Conservation (phyloP, 2,888 invertebrate genomes). For the Cepaea hortensis region DNA sequence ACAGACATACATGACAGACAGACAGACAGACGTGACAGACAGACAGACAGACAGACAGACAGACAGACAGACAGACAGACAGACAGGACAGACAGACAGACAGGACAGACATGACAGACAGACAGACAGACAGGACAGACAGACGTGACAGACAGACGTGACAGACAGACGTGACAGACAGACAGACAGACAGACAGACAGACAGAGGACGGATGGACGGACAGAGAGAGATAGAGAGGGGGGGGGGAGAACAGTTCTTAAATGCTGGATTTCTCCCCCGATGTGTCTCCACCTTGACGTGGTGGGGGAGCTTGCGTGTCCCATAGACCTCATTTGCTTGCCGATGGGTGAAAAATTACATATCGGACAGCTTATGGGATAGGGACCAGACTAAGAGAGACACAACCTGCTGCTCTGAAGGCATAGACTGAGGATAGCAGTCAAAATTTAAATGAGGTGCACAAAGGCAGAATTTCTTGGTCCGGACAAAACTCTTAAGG, state of each 20-base stretch:
- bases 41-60: conserved; percentile 32
- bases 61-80: neutral
- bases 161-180: neutral
- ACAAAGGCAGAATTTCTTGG: no score
- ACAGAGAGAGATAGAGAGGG: neutral
- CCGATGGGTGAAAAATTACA: no score
- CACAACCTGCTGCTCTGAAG: no score
- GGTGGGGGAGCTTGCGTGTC: no score
- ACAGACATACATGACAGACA: neutral
- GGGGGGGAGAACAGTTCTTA: neutral
- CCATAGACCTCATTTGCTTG: no score
- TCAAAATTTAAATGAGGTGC: no score
- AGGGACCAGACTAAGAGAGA: no score
- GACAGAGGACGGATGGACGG: neutral
- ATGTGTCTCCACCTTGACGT: no score
- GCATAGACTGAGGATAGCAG: no score
- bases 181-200: neutral
- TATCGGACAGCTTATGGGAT: no score
- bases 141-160: neutral
- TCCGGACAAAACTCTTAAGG: no score
- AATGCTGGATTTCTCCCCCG: no score
- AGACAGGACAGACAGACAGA: neutral
- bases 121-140: neutral
- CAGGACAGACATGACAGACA: neutral
- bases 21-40: conserved; percentile 32